phyloP scores from a whole-genome alignment of 2,797 vertebrate genomes.

The Sebastes oblongus region DNA sequence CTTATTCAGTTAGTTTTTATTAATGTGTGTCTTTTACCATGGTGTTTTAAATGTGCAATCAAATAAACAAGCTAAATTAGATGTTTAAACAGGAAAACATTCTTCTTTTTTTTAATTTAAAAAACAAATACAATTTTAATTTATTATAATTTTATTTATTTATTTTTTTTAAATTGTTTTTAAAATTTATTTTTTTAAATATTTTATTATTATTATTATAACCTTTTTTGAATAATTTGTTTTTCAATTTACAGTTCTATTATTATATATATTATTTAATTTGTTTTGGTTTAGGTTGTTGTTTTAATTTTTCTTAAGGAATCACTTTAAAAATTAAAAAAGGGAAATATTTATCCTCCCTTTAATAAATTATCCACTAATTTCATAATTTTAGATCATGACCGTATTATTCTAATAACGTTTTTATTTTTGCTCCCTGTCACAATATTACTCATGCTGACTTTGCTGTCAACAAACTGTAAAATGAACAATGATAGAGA shows the following conservation, averaged over 20 bases:
- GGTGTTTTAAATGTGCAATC: not conserved
- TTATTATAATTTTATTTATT: no score
- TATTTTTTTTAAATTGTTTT: no score
- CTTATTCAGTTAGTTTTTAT: not conserved
- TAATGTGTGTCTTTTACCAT: not conserved
- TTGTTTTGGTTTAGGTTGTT: no score
- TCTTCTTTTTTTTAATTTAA: no score
- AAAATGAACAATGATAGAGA: not conserved
- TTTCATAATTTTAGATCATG: not conserved
- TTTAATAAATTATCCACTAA: not conserved
- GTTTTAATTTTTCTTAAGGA: no score
- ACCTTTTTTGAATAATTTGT: no score
- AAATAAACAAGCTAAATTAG: not conserved
- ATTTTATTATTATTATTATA: no score
- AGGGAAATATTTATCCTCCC: not conserved
- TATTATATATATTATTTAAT: no score
- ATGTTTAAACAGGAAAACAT: not conserved
- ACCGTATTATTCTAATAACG: accelerated
- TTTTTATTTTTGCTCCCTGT: not conserved
- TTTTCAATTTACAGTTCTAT: no score
- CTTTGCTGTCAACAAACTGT: constrained; percentile 3
- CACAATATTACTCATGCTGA: not conserved
- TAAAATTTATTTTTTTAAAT: no score
- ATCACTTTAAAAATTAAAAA: no score
- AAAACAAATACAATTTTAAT: no score